Evolutionary conservation across 2,797 vertebrate genomes (phyloP), one percentile per base, ranked within the genome.

Genomic region (Urocyon cinereoargenteus): DNA sequence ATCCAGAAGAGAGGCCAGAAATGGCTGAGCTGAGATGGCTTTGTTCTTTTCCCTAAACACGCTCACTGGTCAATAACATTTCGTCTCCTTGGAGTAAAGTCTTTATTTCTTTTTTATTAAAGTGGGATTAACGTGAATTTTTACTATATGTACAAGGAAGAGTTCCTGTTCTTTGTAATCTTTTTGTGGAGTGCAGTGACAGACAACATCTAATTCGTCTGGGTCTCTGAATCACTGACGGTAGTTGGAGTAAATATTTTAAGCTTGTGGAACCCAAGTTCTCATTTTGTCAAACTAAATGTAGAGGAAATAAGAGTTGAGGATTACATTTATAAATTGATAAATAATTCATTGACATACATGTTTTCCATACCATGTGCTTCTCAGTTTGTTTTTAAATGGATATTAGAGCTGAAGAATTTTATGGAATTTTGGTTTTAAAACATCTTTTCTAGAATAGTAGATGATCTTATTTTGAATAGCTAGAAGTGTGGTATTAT

Each of bases 301-400:
- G 16, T 14, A 40, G 66, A 95, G 2, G 66, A 64, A 49, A 36
- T 66, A 9, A 89, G 90, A 55, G 34, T 85, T 59, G 59, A 92
- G 49, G 22, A 92, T 16, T 78, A 49, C 2, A 68, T 87, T 68
- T 83, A 59, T 34, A 94, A 51, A 18, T 75, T 87, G 90, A 34
- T 83, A 86, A 86, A 28, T 96, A 75, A 77, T 68, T 96, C 55
- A 77, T 64, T 57, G 34, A 70, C 26, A 5, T 49, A 22, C 19
- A 16, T 90, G 11, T 86, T 96, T 92, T 89, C 55, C 36, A 70
- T 96, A 40, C 3, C 12, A 53, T 59, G 31, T 59, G 31, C 8
- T 78, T 94, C 59, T 95, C 36, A 66, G 59, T 82, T 92, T 95
- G 64, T 86, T 94, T 77, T 96, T 84, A 89, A 90, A 64, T 95